Percentiles rank a stretch among this genome's conserved stretches.
Evolutionary conservation across 2,797 vertebrate genomes (phyloP).

Genomic region (Cuniculus paca): DNA sequence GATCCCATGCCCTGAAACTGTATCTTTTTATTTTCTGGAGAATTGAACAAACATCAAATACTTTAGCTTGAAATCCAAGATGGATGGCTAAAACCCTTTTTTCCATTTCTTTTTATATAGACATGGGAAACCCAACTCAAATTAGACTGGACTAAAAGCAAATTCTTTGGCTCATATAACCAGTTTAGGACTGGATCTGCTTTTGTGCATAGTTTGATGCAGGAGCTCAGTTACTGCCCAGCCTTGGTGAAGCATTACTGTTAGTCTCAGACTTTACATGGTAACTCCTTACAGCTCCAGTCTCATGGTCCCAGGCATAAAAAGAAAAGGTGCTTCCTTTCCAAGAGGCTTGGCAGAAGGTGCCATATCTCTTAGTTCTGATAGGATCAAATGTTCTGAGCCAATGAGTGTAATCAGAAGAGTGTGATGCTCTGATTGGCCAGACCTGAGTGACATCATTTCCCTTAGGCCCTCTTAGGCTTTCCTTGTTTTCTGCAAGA

Average conservation of each 20-base stretch:
- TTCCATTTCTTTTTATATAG: background rate
- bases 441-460: background rate
- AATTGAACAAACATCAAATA: background rate
- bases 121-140: constrained; percentile 4
- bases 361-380: background rate
- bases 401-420: background rate
- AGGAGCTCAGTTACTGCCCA: background rate
- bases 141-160: background rate
- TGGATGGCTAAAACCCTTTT: background rate
- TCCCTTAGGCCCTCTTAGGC: background rate
- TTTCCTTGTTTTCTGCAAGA: background rate
- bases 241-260: background rate
- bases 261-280: background rate
- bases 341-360: background rate
- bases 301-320: background rate
- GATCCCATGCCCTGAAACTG: background rate
- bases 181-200: background rate
- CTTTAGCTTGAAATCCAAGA: background rate
- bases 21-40: background rate
- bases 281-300: background rate
- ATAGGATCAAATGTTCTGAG: background rate
- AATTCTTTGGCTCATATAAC: constrained; percentile 7
- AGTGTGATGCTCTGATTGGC: background rate
- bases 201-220: background rate
- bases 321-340: background rate